Evolutionary conservation across 1,140 invertebrate species (phyloP), one percentile per base, ranked within the genome.

Genomic region (Tribolium madens): DNA sequence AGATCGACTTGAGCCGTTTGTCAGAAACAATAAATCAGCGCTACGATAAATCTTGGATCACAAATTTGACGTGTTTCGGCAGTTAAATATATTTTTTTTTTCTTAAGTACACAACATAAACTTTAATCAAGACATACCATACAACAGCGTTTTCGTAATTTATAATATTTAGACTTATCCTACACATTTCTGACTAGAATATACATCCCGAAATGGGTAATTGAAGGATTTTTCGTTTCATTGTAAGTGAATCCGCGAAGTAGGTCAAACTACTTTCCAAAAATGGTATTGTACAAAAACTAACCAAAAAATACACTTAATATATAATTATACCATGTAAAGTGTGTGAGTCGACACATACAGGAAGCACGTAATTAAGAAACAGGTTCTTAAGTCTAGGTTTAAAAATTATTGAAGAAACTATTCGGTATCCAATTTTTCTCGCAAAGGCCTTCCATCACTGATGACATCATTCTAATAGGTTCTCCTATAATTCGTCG

Each of bases 1-100:
- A 70, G 33, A 13, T 12, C 26, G 33, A 33, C 12, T 71, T 72
- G 47, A 72, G 70, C 50, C 18, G 26, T 50, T 72, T 50, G 12
- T 72, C 18, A 17, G 7, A 21, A 72, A 72, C 12, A 4, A 42
- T 50, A 52, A 72, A 70, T 10, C 13, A 42, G 21, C 47, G 31
- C 46, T 77, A 79, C 70, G 9, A 17, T 70, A 47, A 77, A 73
- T 72, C 69, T 42, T 77, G 72, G 76, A 80, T 80, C 80, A 81
- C 80, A 80, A 81, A 77, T 80, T 81, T 80, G 80, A 81, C 80
- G 80, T 73, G 68, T 81, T 75, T 77, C 71, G 47, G 47, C 75
- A 76, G 60, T 79, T 70, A 60, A 64, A 64, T 64, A 64, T 42
- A 42, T 64, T 36, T 64, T 75, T 36, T 64, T 75, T 50, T 64